These are phyloP conservation scores for Bettongia penicillata DNA, from an alignment of 2,113 vertebrate species.

Conservation along the genomic window DNA sequence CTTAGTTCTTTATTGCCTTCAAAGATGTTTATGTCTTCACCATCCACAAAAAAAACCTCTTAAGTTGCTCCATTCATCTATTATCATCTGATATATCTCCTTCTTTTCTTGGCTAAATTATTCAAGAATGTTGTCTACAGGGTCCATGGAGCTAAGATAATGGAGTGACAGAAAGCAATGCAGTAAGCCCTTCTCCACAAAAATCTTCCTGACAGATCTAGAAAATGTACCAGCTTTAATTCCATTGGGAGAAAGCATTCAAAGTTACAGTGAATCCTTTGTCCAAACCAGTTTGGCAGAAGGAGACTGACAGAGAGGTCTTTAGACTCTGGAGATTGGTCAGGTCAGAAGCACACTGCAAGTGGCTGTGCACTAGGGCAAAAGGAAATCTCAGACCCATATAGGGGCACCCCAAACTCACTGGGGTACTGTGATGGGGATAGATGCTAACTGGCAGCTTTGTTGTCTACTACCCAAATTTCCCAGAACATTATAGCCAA, in stretches of 20 bases:
- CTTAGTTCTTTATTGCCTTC: no score
- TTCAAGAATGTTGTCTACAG: background rate
- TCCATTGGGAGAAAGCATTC: no score
- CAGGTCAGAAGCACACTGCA: background rate
- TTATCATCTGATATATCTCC: background rate
- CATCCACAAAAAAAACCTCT: no score
- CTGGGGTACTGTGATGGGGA: background rate
- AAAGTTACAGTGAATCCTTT: no score
- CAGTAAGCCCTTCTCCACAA: background rate
- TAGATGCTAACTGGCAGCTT: background rate
- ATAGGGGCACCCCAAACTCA: background rate
- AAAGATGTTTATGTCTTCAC: no score
- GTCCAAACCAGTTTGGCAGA: no score
- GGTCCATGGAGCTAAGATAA: background rate
- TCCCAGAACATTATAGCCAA: background rate
- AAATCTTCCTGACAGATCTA: background rate
- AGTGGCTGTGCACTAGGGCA: background rate
- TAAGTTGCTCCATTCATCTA: no score
- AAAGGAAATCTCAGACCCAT: background rate
- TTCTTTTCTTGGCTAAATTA: background rate
- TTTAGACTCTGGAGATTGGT: background rate
- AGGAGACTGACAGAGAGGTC: background rate
- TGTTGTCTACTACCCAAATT: background rate
- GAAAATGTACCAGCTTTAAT: no score
- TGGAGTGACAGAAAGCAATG: background rate